Evolutionary conservation across 2,888 invertebrate species (phyloP).

Genomic region (Andrena dorsata): DNA sequence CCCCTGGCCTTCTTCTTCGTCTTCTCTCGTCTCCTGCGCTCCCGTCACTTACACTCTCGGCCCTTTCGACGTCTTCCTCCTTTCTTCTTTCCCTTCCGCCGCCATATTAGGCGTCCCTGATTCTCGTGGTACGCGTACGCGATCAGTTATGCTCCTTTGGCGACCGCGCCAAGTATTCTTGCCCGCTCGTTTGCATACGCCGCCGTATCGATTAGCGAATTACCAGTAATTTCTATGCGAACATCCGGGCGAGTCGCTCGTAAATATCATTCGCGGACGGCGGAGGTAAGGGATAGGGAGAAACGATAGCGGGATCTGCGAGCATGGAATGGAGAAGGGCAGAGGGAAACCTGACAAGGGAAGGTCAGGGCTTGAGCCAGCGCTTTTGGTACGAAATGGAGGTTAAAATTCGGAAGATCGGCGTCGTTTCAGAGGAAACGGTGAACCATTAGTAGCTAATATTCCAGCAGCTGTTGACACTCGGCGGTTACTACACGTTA

Average conservation of each 20-base stretch:
- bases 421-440: not conserved
- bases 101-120: not conserved
- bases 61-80: not conserved
- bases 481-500: conserved; percentile 12
- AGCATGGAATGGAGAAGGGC: not conserved
- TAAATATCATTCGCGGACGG: conserved; percentile 54
- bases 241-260: conserved; percentile 56
- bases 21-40: conserved; percentile 12
- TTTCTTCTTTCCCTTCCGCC: not conserved
- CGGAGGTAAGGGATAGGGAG: not conserved
- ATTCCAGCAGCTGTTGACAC: not conserved
- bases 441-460: not conserved
- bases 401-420: not conserved
- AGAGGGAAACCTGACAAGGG: conserved; percentile 11
- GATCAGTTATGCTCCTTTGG: conserved; percentile 6
- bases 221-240: conserved; percentile 71
- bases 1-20: conserved; percentile 12
- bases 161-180: not conserved
- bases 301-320: not conserved
- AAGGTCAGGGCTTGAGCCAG: not conserved
- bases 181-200: conserved; percentile 15
- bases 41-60: not conserved
- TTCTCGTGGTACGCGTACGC: not conserved
- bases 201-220: conserved; percentile 73
- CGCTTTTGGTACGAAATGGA: not conserved